Percentiles rank a stretch among this genome's conserved stretches.
phyloP scores from a whole-genome alignment of 1,140 invertebrate genomes.

The Hydropsyche tenuis region DNA sequence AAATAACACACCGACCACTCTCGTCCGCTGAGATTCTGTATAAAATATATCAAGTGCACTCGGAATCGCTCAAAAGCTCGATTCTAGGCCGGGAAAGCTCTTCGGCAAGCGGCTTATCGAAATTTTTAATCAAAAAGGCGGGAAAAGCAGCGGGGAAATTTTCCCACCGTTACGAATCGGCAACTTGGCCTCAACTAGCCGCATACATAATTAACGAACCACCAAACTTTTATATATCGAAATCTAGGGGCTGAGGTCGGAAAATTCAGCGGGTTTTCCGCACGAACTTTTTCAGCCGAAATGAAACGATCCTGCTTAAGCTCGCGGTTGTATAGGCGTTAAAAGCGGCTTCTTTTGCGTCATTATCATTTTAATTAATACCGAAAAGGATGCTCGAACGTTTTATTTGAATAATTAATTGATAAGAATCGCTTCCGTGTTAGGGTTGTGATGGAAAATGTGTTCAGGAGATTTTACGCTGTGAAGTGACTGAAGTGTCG shows the following conservation, averaged over 20 bases:
- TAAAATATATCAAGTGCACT: no score
- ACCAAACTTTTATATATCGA: conserved; percentile 1
- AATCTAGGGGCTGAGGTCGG: not conserved
- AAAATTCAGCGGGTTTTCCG: not conserved
- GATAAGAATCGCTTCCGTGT: not conserved
- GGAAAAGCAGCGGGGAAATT: no score
- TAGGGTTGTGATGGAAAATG: not conserved
- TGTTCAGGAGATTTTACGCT: not conserved
- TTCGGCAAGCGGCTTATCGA: not conserved
- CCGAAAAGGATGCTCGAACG: not conserved
- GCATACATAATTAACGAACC: conserved; percentile 13
- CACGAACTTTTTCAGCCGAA: not conserved
- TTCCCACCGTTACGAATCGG: not conserved
- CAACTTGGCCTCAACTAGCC: not conserved
- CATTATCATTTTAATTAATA: conserved; percentile 28
- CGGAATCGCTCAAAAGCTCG: no score
- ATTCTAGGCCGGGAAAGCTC: no score
- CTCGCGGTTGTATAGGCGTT: not conserved
- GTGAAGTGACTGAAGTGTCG: no score
- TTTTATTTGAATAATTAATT: no score
- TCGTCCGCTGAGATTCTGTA: no score
- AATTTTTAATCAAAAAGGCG: not conserved
- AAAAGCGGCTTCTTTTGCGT: not conserved
- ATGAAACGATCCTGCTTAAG: not conserved
- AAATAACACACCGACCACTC: no score